Base-by-base conservation (phyloP, 2,113 vertebrate genomes). In the Hypocryptadius cinnamomeus region DNA sequence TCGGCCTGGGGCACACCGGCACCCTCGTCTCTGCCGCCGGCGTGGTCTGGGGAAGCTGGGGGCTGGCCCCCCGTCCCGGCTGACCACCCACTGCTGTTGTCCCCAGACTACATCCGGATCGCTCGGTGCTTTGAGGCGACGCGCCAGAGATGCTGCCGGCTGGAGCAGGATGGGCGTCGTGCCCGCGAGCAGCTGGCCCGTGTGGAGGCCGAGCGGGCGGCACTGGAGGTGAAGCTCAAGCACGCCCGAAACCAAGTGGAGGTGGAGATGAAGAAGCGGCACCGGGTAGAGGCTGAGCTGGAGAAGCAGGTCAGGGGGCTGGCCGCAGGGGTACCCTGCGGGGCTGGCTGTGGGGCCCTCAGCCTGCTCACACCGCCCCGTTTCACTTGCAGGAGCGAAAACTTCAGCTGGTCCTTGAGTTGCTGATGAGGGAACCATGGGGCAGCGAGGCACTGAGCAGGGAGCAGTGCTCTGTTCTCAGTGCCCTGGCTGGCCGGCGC, bases 221-320 rank as follows among this genome's bases (percentile, higher is more conserved):
- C 98, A 1, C 97, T 98, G 93, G 98, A 98, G 54, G 98, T 98
- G 79, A 98, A 98, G 88, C 97, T 99, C 64, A 98, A 98, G 63
- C 98, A 99, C 1, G 98, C 98, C 21, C 97, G 98, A 9, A 98
- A 98, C 95, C 98, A 99, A 93, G 97, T 99, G 94, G 98, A 98
- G 7, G 96, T 99, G 87, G 98, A 99, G 96, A 98, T 99, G 97
- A 98, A 98, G 94, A 98, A 98, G 54, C 97, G 98, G 37, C 97
- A 97, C 96, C 98, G 97, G 66, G 92, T 97, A 0, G 98, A 99
- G 44, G 95, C 97, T 0, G 98, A 98, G 94, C 98, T 98, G 85
- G 98, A 98, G 81, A 98, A 98, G 57, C 96, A 98, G 98, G 98
- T 98, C 42, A 57, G 51, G 48, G 35, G 23, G 6, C 33, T 53